Evolutionary conservation across 2,888 invertebrate genomes (phyloP), one percentile per base, ranked within the genome.

Genomic region (Coenonympha glycerion): DNA sequence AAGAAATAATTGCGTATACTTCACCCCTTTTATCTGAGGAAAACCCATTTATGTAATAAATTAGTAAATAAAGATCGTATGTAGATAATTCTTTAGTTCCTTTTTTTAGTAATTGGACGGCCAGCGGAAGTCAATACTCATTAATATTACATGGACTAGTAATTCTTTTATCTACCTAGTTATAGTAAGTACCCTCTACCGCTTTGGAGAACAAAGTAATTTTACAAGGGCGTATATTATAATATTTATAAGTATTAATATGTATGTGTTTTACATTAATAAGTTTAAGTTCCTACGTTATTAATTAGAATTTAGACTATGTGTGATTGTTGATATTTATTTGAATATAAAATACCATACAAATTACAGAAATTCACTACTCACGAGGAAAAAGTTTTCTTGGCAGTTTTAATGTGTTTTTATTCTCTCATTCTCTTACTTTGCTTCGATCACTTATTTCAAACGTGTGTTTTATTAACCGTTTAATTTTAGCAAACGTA

Each of bases 131-230:
- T 73, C 79, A 81, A 80, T 73, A 73, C 73, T 76, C 69, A 78
- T 82, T 84, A 84, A 79, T 72, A 80, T 83, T 85, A 87, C 70
- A 79, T 80, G 81, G 87, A 87, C 87, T 87, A 87, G 87, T 82
- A 82, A 83, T 84, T 84, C 79, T 84, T 85, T 86, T 85, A 87
- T 77, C 85, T 87, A 87, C 76, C 83, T 87, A 86, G 74, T 85
- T 84, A 85, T 87, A 86, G 74, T 85, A 85, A 86, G 86, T 87
- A 87, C 83, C 83, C 82, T 82, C 79, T 77, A 86, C 87, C 87
- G 86, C 85, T 76, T 79, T 76, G 84, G 85, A 86, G 84, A 82
- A 83, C 75, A 74, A 73, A 66, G 65, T 70, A 71, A 69, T 64
- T 69, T 69, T 70, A 71, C 60, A 65, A 72, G 79, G 81, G 77